Evolutionary conservation across 2,113 vertebrate species (phyloP).

Genomic region (Gambusia affinis): DNA sequence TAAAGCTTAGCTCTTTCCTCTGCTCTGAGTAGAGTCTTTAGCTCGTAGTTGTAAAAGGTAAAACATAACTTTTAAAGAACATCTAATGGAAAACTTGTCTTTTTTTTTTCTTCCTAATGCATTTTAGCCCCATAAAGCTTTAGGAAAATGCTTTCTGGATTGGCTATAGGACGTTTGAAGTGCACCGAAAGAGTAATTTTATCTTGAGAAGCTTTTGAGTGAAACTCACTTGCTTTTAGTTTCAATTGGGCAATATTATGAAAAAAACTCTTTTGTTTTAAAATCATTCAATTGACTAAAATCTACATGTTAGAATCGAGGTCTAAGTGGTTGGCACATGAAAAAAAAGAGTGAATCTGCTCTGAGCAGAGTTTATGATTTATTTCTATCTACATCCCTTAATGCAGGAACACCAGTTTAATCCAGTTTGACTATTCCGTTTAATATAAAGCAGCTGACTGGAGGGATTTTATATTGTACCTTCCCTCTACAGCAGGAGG

Average conservation of each 20-base stretch:
- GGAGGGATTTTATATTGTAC: slow-evolving; percentile 9
- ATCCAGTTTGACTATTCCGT: background rate
- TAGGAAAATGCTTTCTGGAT: slow-evolving; percentile 33
- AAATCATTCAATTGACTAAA: background rate
- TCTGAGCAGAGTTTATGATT: too few relatives aligned
- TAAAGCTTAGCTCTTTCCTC: background rate
- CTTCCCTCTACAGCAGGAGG: slow-evolving; percentile 5
- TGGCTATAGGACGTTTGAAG: slow-evolving; percentile 29
- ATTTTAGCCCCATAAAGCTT: slow-evolving; percentile 36
- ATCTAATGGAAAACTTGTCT: background rate
- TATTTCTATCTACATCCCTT: too few relatives aligned
- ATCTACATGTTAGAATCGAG: background rate
- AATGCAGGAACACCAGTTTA: background rate
- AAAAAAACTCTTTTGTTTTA: background rate
- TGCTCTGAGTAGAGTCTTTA: background rate
- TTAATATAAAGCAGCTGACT: background rate
- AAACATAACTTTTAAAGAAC: background rate
- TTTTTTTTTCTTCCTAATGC: slow-evolving; percentile 28
- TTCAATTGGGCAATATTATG: background rate
- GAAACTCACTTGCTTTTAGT: background rate
- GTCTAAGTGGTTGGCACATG: background rate
- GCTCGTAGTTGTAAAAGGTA: background rate
- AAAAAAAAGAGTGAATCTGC: too few relatives aligned
- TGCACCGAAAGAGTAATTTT: slow-evolving; percentile 24
- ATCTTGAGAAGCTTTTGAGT: background rate